Conservation (phyloP, 2,113 vertebrate genomes). For the Tupaia chinensis region DNA sequence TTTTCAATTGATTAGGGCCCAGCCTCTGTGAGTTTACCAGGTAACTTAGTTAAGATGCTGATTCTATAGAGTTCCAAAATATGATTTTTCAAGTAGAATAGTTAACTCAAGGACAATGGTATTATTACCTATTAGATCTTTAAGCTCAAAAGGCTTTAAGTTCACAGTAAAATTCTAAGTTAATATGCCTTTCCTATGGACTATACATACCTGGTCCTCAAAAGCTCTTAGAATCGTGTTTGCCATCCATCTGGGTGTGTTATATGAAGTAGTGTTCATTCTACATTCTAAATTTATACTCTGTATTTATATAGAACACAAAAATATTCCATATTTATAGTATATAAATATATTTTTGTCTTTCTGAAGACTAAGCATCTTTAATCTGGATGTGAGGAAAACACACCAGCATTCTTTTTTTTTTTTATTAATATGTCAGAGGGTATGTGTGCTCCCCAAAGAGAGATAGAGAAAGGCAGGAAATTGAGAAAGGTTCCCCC, state of each 20-base stretch:
- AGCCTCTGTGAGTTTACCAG: background rate
- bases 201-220: background rate
- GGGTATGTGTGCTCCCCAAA: too few species aligned
- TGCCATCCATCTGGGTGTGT: background rate
- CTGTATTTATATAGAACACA: background rate
- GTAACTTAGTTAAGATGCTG: background rate
- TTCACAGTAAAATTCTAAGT: slow-evolving; percentile 35
- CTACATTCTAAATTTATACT: background rate
- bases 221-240: background rate
- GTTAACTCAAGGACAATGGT: background rate
- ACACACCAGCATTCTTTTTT: background rate
- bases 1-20: background rate
- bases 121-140: background rate
- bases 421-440: too few species aligned
- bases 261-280: background rate
- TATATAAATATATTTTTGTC: background rate
- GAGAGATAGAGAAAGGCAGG: too few species aligned
- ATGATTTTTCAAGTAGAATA: background rate
- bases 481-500: too few species aligned
- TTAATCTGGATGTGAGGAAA: background rate
- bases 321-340: background rate
- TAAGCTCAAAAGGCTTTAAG: background rate
- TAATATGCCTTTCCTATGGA: background rate
- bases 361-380: slow-evolving; percentile 21
- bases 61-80: background rate